These are phyloP conservation scores for Ylistrum balloti DNA, from an alignment of 1,140 invertebrate genomes.

Conservation along the genomic window DNA sequence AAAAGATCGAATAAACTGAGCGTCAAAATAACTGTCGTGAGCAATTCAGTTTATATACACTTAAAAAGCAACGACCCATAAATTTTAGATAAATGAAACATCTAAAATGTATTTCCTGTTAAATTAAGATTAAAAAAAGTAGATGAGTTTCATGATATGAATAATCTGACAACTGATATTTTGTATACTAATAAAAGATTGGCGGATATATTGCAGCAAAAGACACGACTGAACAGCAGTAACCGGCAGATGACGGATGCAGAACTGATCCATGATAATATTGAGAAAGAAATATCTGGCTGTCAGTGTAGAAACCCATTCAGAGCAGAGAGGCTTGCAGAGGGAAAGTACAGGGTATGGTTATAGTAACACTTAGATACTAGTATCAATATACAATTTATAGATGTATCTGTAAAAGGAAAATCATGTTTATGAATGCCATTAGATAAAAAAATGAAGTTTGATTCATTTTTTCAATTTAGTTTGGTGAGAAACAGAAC, in stretches of 20 bases:
- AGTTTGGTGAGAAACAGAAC: slow-evolving; percentile 99
- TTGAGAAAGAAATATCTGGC: slow-evolving; percentile 94
- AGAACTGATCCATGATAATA: slow-evolving; percentile 95
- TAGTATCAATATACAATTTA: too few relatives aligned
- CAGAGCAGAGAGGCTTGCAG: slow-evolving; percentile 98
- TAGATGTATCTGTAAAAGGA: not conserved
- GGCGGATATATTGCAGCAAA: slow-evolving; percentile 65
- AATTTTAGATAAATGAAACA: too few relatives aligned
- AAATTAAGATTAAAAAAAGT: too few relatives aligned
- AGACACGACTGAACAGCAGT: slow-evolving; percentile 65
- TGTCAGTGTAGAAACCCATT: slow-evolving; percentile 99
- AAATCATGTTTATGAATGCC: not conserved
- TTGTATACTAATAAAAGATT: not conserved
- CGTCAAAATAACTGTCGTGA: too few relatives aligned
- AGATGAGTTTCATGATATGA: too few relatives aligned
- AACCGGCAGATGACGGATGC: slow-evolving; percentile 75
- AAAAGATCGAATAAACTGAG: too few relatives aligned
- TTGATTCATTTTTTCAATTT: slow-evolving; percentile 73
- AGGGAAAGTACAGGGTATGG: slow-evolving; percentile 98
- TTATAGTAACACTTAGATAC: too few relatives aligned
- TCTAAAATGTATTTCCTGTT: too few relatives aligned
- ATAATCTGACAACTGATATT: too few relatives aligned
- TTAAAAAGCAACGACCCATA: too few relatives aligned
- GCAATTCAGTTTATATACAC: too few relatives aligned
- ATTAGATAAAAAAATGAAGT: not conserved